phyloP scores from a whole-genome alignment of 2,113 vertebrate species.

The Nycticryphes semicollaris region DNA sequence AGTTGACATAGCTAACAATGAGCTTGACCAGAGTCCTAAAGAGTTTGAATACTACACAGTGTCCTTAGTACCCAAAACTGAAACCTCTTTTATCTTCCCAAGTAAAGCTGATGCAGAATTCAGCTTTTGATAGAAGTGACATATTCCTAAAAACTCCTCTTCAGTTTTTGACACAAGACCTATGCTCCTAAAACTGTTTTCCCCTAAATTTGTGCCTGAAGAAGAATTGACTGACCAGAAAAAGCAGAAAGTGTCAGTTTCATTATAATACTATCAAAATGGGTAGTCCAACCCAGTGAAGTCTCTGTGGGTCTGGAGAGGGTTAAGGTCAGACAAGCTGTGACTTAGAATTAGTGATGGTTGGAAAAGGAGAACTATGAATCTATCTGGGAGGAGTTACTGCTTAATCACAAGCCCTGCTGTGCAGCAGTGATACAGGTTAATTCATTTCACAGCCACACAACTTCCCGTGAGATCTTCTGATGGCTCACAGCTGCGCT shows the following conservation, averaged over 20 bases:
- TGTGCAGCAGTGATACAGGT: slow-evolving; percentile 52
- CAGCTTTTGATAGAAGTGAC: slow-evolving; percentile 45
- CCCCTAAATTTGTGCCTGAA: not conserved
- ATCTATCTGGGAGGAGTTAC: slow-evolving; percentile 49
- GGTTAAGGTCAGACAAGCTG: not conserved
- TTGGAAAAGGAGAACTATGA: slow-evolving; percentile 14
- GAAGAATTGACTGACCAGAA: not conserved
- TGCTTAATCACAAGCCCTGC: slow-evolving; percentile 60
- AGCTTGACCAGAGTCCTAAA: slow-evolving; percentile 36
- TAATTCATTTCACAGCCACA: slow-evolving; percentile 66
- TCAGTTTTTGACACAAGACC: slow-evolving; percentile 26
- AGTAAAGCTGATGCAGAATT: slow-evolving; percentile 53
- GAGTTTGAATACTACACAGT: slow-evolving; percentile 37
- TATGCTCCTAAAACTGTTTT: not conserved
- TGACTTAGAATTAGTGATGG: slow-evolving; percentile 2
- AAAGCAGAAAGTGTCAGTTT: not conserved
- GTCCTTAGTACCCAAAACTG: slow-evolving; percentile 55
- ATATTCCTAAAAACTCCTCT: not conserved
- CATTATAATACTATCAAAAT: not conserved
- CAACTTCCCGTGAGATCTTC: slow-evolving; percentile 38
- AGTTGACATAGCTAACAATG: slow-evolving; percentile 72
- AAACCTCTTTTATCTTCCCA: slow-evolving; percentile 61
- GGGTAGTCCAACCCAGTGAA: not conserved
- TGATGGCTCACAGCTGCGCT: slow-evolving; percentile 4
- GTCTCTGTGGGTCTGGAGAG: not conserved